These are phyloP conservation scores for Allophyes oxyacanthae DNA, from an alignment of 2,888 invertebrate genomes.

Conservation along the genomic window DNA sequence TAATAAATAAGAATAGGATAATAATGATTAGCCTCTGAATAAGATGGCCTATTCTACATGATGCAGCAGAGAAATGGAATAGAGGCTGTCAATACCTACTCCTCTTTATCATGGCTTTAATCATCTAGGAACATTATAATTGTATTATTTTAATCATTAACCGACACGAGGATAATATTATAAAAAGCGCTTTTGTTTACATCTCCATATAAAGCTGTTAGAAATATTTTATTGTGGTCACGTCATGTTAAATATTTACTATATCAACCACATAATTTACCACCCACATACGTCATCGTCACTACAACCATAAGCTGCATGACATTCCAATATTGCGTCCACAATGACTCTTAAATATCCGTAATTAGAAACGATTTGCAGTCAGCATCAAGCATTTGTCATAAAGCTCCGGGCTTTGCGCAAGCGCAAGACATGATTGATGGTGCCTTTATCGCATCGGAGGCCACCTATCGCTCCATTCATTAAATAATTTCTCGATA, in stretches of 20 bases:
- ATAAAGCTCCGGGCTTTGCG: conserved; percentile 69
- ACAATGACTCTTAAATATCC: conserved; percentile 86
- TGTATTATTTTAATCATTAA: too few species aligned
- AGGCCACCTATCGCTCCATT: conserved; percentile 64
- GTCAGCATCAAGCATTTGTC: conserved; percentile 75
- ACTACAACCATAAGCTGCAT: conserved; percentile 65
- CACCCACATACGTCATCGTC: conserved; percentile 65
- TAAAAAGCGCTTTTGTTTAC: background rate
- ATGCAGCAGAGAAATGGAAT: too few species aligned
- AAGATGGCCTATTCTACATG: too few species aligned
- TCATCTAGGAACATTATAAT: too few species aligned
- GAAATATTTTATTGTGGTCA: conserved; percentile 1
- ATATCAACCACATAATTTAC: conserved; percentile 27
- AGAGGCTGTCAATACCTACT: too few species aligned
- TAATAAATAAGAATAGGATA: too few species aligned
- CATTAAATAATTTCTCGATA: conserved; percentile 72
- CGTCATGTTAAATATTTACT: conserved; percentile 26
- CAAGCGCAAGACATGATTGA: conserved; percentile 83
- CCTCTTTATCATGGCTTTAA: too few species aligned
- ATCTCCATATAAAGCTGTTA: conserved; percentile 9
- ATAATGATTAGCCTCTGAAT: too few species aligned
- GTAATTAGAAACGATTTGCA: conserved; percentile 86
- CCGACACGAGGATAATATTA: too few species aligned
- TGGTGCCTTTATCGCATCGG: conserved; percentile 58
- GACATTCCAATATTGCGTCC: conserved; percentile 68